These are phyloP conservation scores for Aphaenogaster floridana DNA, from an alignment of 1,140 invertebrate genomes.

Conservation along the genomic window DNA sequence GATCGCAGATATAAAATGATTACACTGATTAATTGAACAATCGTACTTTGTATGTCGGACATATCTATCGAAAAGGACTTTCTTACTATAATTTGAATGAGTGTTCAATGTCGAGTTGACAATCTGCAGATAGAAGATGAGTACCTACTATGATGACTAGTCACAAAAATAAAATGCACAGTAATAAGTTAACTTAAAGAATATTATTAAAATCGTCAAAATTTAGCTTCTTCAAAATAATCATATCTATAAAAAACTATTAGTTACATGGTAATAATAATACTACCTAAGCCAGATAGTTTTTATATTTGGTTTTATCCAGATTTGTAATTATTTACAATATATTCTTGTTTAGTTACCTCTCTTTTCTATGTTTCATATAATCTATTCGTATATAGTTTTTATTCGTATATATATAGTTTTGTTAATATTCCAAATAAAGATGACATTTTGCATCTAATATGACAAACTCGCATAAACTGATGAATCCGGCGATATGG, in stretches of 20 bases:
- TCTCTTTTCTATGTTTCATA: not conserved
- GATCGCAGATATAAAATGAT: slow-evolving; percentile 29
- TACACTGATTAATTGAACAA: slow-evolving; percentile 23
- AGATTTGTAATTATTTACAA: not conserved
- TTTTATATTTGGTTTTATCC: not conserved
- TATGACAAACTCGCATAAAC: not conserved
- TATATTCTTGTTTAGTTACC: not conserved
- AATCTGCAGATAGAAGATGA: not conserved
- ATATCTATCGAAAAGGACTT: slow-evolving; percentile 24
- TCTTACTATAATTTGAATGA: not conserved
- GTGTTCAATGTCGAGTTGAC: not conserved
- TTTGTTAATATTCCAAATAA: not conserved
- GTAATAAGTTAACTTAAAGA: not conserved
- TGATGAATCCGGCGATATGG: slow-evolving; percentile 8
- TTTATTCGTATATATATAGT: not conserved
- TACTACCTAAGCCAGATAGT: not conserved
- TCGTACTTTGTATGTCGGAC: slow-evolving; percentile 1
- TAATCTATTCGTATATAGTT: not conserved
- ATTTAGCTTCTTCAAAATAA: not conserved
- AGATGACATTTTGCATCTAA: slow-evolving; percentile 7
- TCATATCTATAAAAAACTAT: not conserved
- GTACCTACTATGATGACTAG: not conserved
- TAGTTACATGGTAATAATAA: not conserved
- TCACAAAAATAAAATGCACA: not conserved
- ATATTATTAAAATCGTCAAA: not conserved